Base-by-base conservation (phyloP, 2,888 invertebrate genomes). In the Neoascia interrupta region DNA sequence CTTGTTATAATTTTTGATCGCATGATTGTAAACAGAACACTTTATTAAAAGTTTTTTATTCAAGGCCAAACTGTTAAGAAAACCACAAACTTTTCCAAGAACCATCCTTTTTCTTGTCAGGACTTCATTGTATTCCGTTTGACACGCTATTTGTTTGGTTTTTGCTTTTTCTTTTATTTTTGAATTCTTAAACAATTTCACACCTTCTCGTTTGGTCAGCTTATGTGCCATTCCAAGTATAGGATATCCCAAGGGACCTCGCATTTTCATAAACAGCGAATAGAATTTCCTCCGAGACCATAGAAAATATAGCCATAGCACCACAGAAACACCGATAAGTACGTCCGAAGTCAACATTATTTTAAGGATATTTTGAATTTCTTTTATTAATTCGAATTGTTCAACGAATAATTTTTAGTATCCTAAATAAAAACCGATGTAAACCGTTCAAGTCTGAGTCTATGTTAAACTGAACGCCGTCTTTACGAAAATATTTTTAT, bases 241-340 rank as follows among this genome's bases (percentile, higher is more conserved):
- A 0, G 87, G 87, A 81, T 84, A 87, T 37, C 88, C 87, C 19
- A 83, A 15, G 1, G 86, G 87, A 0, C 87, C 88, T 8, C 86
- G 84, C 21, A 87, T 81, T 76, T 85, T 84, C 0, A 84, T 81
- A 1, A 82, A 82, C 6, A 87, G 64, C 8, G 83, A 49, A 58
- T 87, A 87, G 51, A 82, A 87, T 60, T 83, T 83, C 18, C 88
- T 82, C 2, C 87, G 84, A 4, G 82, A 82, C 87, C 87, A 87
- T 5, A 87, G 58, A 15, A 85, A 75, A 56, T 84, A 84, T n/a
- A 86, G 53, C 86, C 87, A 87, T 51, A 84, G 41, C 31, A 82
- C 66, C 1, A 84, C 31, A n/a, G 85, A 15, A 5, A 83, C 31
- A 49, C 69, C 72, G 39, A 83, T 2, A 41, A 74, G 47, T n/a